Evolutionary conservation across 2,797 vertebrate genomes (phyloP), one percentile per base, ranked within the genome.

Genomic region (Lepilemur septentrionalis): DNA sequence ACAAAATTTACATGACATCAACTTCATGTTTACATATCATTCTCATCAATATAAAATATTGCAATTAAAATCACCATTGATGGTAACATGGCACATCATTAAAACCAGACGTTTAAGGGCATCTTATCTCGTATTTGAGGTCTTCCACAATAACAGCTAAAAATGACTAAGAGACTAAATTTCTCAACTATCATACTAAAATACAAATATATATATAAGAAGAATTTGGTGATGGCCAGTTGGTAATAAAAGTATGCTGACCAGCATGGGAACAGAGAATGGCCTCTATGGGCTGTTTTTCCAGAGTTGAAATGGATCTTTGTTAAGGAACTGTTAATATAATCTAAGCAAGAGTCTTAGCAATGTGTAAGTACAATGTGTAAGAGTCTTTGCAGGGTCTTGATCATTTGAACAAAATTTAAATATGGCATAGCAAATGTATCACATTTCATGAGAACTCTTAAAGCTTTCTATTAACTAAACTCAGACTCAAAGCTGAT

Each of bases 161-260:
- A 84, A 96, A 91, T 65, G 75, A 75, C 97, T 98, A 97, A 94
- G 38, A 97, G 67, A 97, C 94, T 97, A 97, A 93, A 93, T 93
- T 96, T 96, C 78, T 94, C 91, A 95, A 91, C 96, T 98, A 98
- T 55, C 17, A 91, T 78, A 97, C 93, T 96, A 97, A 97, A 95
- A 97, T 96, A 97, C 89, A 98, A 86, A 97, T 93, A 96, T 95
- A 95, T 93, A 96, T 84, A 94, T 76, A 69, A 84, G 41, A 35
- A 72, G 89, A 96, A 82, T 96, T 97, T 97, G 92, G 59, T 86
- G 89, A 89, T 78, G 91, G 95, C 96, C 97, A 96, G 97, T 94
- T 85, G 32, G 35, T 92, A 93, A 95, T 79, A 91, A 46, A 95
- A 89, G 79, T 63, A 65, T 41, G 72, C 1, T 90, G 79, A 83